Percentiles rank a stretch among this genome's conserved stretches.
Conservation (phyloP, 2,113 vertebrate species). For the Pygoscelis adeliae region DNA sequence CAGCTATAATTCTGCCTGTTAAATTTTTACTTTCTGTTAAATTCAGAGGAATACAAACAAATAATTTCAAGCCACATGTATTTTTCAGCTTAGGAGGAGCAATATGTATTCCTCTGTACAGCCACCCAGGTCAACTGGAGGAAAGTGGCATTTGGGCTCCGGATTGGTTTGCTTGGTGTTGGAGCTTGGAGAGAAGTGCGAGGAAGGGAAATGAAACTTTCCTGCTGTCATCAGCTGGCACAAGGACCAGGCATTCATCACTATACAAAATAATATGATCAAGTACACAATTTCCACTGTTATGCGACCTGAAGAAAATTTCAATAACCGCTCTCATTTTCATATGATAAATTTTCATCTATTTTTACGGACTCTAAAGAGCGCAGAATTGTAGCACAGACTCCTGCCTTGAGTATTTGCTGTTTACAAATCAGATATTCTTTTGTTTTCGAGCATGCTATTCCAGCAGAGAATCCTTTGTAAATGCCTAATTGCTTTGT, state of each 20-base stretch:
- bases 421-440: slow-evolving; percentile 24
- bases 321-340: neutral
- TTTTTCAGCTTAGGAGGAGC: neutral
- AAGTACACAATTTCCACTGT: neutral
- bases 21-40: slow-evolving; percentile 15
- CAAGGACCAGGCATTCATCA: neutral
- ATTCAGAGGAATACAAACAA: slow-evolving; percentile 29
- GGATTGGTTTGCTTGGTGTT: neutral
- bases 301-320: neutral
- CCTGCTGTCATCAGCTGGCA: neutral
- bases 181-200: neutral
- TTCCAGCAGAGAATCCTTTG: neutral
- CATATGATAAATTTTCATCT: neutral
- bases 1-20: slow-evolving; percentile 1
- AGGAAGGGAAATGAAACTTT: neutral
- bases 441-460: slow-evolving; percentile 6
- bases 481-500: slow-evolving; percentile 27
- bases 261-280: neutral
- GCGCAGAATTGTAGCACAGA: neutral
- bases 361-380: neutral
- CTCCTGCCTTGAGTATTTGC: slow-evolving; percentile 4
- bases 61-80: neutral
- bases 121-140: neutral
- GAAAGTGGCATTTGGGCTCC: neutral
- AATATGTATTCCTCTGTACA: neutral